phyloP scores from a whole-genome alignment of 2,113 vertebrate genomes.

The Tragelaphus strepsiceros region DNA sequence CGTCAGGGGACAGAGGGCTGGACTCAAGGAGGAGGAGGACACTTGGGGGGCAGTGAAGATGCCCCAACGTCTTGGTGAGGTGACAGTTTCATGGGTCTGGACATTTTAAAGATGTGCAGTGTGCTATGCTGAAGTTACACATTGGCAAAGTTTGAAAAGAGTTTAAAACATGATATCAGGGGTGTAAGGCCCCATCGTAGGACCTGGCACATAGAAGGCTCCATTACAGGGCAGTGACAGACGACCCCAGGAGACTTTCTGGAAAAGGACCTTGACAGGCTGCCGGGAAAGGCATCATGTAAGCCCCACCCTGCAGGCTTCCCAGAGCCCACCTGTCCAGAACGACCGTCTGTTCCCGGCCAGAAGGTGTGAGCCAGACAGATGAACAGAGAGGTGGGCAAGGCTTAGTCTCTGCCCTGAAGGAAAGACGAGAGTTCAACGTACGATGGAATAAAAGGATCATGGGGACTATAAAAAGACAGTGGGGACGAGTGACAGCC shows the following conservation, averaged over 20 bases:
- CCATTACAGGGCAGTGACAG: neutral
- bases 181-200: neutral
- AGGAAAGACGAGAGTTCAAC: neutral
- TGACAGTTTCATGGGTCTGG: neutral
- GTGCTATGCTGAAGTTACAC: neutral
- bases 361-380: neutral
- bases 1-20: neutral
- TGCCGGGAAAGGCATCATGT: too few species aligned
- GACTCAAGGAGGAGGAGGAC: neutral
- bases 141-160: neutral
- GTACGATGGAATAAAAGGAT: neutral
- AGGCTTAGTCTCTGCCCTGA: neutral
- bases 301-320: neutral
- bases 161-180: neutral
- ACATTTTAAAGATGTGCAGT: neutral
- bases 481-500: neutral
- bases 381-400: neutral
- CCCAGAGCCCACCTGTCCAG: neutral
- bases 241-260: neutral
- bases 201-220: neutral
- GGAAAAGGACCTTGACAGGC: neutral
- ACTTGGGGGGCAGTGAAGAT: accelerated
- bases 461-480: too few species aligned
- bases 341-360: neutral
- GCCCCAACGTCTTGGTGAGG: neutral